phyloP scores from a whole-genome alignment of 2,113 vertebrate genomes.

The Romanogobio albipinnatus region DNA sequence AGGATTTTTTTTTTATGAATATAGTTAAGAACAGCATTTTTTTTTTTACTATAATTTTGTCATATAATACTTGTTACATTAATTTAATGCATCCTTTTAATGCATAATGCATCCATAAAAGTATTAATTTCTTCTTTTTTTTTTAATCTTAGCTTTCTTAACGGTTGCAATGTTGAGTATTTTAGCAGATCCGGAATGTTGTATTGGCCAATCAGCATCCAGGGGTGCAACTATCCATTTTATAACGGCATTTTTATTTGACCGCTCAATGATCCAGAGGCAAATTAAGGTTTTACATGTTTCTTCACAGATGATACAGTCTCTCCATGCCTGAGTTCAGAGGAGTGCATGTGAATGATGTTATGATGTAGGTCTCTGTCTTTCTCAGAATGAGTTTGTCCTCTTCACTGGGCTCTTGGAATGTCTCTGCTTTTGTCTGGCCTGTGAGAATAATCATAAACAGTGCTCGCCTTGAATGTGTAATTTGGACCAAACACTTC shows the following conservation, averaged over 20 bases:
- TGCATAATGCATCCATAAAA: background rate
- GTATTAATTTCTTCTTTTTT: background rate
- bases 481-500: constrained; percentile 59
- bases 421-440: constrained; percentile 56
- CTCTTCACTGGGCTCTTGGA: constrained; percentile 55
- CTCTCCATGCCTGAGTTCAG: background rate
- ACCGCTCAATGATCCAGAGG: background rate
- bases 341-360: constrained; percentile 40
- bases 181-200: background rate
- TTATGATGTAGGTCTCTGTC: constrained; percentile 33
- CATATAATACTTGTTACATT: background rate
- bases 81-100: background rate
- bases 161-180: background rate
- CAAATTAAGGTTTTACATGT: background rate
- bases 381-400: constrained; percentile 36
- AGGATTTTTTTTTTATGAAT: too few species aligned
- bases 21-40: background rate
- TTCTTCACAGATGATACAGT: constrained; percentile 2
- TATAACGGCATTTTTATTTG: background rate
- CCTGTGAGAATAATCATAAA: constrained; percentile 60
- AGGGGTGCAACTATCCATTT: background rate
- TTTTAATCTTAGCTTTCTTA: background rate
- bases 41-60: background rate
- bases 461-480: constrained; percentile 57
- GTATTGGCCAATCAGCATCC: background rate